Base-by-base conservation (phyloP, 1,140 invertebrate genomes). In the Wiebesia pumilae region DNA sequence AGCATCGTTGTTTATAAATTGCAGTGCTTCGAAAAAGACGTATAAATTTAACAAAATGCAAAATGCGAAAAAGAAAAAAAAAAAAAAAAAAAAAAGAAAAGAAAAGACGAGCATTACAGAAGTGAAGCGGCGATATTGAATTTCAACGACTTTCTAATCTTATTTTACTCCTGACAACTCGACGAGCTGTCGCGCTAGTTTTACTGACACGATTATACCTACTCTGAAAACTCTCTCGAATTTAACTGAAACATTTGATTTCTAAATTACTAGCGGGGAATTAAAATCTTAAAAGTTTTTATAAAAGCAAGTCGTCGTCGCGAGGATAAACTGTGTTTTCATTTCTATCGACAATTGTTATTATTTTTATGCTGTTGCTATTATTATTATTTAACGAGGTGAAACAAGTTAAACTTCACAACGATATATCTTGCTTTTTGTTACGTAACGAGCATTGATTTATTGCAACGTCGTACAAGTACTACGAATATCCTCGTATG, bases 121-220 rank as follows among this genome's bases (percentile, higher is more conserved):
- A 75, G 43, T 33, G 38, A 71, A 85, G 83, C 75, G 38, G 33
- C 40, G 43, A 62, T 86, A 86, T 86, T 82, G 79, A 78, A 86
- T 86, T 86, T 82, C 85, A 82, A 78, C 71, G 73, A 82, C 85
- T 86, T 86, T 86, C 85, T 86, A 86, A 86, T 86, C 71, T 82
- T 82, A 86, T 86, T 86, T 86, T 47, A 86, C 80, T 82, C 69
- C 51, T 24, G 69, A 82, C 80, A 86, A 78, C 71, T 81, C 85
- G 67, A 78, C 85, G 73, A 82, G 58, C 43, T 86, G 80, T 86
- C 71, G 73, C 33, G 30, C 71, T 82, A 86, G 71, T 86, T 86
- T 85, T 75, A 82, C 85, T 65, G 80, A 82, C 79, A 67, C 79
- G 67, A 81, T 86, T 82, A 81, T 33, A 81, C 38, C 33, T 81